Conservation (phyloP, 2,797 vertebrate genomes). For the Sebastes taczanowskii region DNA sequence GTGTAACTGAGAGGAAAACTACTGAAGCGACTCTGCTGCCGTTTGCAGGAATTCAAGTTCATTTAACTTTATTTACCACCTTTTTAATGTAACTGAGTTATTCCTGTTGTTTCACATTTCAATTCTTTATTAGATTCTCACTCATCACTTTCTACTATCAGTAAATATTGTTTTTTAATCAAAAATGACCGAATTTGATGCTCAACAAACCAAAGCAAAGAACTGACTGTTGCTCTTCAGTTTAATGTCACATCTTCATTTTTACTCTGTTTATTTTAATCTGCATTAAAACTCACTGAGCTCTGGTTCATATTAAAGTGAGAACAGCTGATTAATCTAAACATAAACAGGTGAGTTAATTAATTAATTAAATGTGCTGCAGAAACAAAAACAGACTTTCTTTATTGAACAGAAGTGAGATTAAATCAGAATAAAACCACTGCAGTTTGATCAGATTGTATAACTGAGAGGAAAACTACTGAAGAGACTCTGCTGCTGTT, state of each 20-base stretch:
- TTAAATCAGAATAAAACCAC: not conserved
- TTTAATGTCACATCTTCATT: no score
- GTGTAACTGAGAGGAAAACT: not conserved
- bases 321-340: fast-evolving
- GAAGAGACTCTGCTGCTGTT: not conserved
- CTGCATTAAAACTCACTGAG: no score
- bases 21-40: not conserved
- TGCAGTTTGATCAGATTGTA: not conserved
- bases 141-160: no score
- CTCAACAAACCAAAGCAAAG: no score
- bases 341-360: not conserved
- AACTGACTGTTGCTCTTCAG: not conserved
- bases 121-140: not conserved
- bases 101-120: no score
- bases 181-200: not conserved
- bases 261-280: not conserved
- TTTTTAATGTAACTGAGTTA: no score
- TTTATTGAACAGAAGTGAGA: not conserved
- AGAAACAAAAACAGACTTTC: not conserved
- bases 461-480: not conserved
- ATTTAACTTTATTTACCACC: not conserved
- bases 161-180: no score
- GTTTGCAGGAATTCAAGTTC: not conserved
- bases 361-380: not conserved
- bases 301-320: not conserved